Conservation (phyloP, 2,888 invertebrate genomes). For the Chymomyza caudatula region DNA sequence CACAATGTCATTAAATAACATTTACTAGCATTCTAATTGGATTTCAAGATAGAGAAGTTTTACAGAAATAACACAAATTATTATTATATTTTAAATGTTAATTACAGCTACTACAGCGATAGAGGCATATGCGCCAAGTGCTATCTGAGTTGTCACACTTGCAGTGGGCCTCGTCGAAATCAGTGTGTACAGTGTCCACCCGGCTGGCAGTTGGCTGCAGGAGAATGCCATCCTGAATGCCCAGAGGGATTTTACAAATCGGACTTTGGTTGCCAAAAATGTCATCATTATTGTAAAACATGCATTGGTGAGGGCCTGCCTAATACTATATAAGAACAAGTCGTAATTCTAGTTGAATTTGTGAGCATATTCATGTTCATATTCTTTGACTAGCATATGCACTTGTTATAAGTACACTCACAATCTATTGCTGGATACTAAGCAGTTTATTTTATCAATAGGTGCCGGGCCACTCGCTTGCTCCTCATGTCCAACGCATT, state of each 20-base stretch:
- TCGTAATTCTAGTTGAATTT: too few relatives aligned
- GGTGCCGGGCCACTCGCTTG: constrained; percentile 87
- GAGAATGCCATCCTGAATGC: constrained; percentile 91
- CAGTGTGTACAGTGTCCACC: constrained; percentile 90
- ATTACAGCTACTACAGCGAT: constrained; percentile 89
- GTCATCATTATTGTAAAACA: constrained; percentile 92
- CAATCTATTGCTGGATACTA: background rate
- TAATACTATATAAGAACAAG: background rate
- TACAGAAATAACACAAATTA: background rate
- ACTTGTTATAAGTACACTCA: too few relatives aligned
- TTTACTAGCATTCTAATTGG: background rate
- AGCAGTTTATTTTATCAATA: constrained; percentile 46
- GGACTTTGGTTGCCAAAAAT: constrained; percentile 89
- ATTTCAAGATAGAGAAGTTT: too few relatives aligned
- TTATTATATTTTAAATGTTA: background rate
- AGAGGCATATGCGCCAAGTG: constrained; percentile 89
- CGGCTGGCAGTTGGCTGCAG: constrained; percentile 89
- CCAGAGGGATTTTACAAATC: constrained; percentile 92
- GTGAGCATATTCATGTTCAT: too few relatives aligned
- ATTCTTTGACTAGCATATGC: too few relatives aligned
- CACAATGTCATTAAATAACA: too few relatives aligned
- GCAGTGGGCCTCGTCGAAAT: constrained; percentile 89
- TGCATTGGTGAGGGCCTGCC: constrained; percentile 83
- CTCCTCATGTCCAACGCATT: constrained; percentile 85
- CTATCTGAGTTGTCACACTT: constrained; percentile 90